These are phyloP conservation scores for Takifugu ocellatus DNA, from an alignment of 2,797 vertebrate genomes.

Conservation along the genomic window DNA sequence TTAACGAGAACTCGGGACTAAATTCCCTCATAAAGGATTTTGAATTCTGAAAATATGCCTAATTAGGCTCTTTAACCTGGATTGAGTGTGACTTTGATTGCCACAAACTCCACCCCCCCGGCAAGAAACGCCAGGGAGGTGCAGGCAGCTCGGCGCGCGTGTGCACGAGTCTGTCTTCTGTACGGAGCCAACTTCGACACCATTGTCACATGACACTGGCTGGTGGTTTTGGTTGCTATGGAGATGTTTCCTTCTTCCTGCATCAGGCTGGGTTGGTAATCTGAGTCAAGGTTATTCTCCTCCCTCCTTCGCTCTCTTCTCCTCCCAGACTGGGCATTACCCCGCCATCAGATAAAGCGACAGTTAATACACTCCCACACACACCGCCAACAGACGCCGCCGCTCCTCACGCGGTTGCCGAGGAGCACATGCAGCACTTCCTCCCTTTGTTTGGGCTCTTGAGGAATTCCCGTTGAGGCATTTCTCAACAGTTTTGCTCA, in stretches of 20 bases:
- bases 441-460: constrained; percentile 33
- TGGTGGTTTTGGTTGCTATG: constrained; percentile 89
- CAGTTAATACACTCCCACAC: constrained; percentile 54
- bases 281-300: constrained; percentile 84
- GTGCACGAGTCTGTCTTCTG: constrained; percentile 67
- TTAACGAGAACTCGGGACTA: no score
- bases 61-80: no score
- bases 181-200: constrained; percentile 73
- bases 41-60: no score
- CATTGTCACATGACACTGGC: constrained; percentile 84
- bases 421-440: constrained; percentile 19
- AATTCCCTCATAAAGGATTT: no score
- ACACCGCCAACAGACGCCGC: constrained; percentile 43
- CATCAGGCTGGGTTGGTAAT: constrained; percentile 80
- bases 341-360: constrained; percentile 65
- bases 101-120: constrained; percentile 23
- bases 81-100: no score
- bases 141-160: constrained; percentile 60
- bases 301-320: constrained; percentile 54
- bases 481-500: constrained; percentile 7
- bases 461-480: constrained; percentile 26
- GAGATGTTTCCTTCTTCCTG: constrained; percentile 87
- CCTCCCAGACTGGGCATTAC: constrained; percentile 55
- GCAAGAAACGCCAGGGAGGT: constrained; percentile 34
- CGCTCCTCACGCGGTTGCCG: constrained; percentile 25